Evolutionary conservation across 1,140 invertebrate genomes (phyloP), one percentile per base, ranked within the genome.

Genomic region (Drosophila hydei): DNA sequence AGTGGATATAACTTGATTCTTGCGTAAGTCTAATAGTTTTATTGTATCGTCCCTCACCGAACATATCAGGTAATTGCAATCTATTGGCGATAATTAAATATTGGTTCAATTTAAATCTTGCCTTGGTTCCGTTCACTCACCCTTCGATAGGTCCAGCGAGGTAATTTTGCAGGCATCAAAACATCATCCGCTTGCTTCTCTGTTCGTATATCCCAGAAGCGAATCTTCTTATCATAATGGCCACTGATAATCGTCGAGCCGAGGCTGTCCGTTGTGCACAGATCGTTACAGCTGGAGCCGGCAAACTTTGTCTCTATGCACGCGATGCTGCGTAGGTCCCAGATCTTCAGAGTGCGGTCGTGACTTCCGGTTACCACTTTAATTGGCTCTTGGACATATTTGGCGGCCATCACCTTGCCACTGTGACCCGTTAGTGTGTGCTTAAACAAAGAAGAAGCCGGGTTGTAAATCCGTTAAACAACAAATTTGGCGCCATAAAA

Each of bases 251-350:
- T 97, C 19, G 96, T 97, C 11, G 96, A 96, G n/a, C 97, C 97
- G 1, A 96, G 94, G 40, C 96, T 95, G 83, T 98, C 96, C 18
- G 95, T 95, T 54, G 96, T 97, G 27, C 98, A 97, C 18, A 99
- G 92, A 93, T 99, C 98, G 92, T 99, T 98, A 92, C 98, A 99
- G 89, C 96, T 97, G 7, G 98, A 99, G 16, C 97, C 98, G 61
- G 98, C 97, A 91, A 99, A 99, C 92, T 99, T 98, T 1, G 98
- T 99, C 92, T 97, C 96, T 72, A 97, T 95, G 93, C 98, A 99
- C 72, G 97, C 96, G 93, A 95, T 95, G 92, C 96, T 97, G 74
- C 96, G 94, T 19, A 99, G 94, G 92, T 99, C 98, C 98, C 98
- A 99, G 77, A 99, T 95, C 94, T 99, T 99, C 21, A 99, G 92